These are phyloP conservation scores for Yasuhikotakia modesta DNA, from an alignment of 2,797 vertebrate genomes.

Conservation along the genomic window DNA sequence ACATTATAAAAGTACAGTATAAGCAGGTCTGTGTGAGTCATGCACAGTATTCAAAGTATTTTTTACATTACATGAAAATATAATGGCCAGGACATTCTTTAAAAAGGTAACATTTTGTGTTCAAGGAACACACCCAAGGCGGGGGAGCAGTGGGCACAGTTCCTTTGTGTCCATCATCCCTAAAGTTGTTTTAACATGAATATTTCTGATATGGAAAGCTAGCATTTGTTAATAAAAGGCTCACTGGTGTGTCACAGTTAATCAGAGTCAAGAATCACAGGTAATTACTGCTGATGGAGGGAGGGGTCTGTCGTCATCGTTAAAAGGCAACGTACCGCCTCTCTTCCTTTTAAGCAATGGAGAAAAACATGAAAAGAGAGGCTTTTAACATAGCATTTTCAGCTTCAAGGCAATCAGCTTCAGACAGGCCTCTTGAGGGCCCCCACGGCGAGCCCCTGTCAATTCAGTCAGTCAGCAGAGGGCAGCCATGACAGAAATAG, in stretches of 20 bases:
- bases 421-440: slow-evolving; percentile 37
- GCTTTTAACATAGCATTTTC: slow-evolving; percentile 52
- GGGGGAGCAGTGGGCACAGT: background rate
- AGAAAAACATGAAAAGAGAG: slow-evolving; percentile 15
- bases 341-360: background rate
- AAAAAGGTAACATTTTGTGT: too few species aligned
- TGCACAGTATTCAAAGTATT: too few species aligned
- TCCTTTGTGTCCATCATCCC: background rate
- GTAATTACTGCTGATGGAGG: slow-evolving; percentile 35
- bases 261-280: slow-evolving; percentile 44
- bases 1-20: too few species aligned
- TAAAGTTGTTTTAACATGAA: slow-evolving; percentile 14
- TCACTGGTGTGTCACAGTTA: background rate
- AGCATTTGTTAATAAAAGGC: slow-evolving; percentile 22
- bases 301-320: slow-evolving; percentile 41
- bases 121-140: too few species aligned
- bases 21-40: too few species aligned
- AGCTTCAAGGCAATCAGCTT: slow-evolving; percentile 43
- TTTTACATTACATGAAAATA: too few species aligned
- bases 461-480: slow-evolving; percentile 49
- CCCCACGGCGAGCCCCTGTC: slow-evolving; percentile 41
- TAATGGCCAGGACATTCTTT: too few species aligned
- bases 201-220: background rate
- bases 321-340: slow-evolving; percentile 33
- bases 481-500: slow-evolving; percentile 34